phyloP scores from a whole-genome alignment of 2,797 vertebrate species.

The Onychomys arenicola region DNA sequence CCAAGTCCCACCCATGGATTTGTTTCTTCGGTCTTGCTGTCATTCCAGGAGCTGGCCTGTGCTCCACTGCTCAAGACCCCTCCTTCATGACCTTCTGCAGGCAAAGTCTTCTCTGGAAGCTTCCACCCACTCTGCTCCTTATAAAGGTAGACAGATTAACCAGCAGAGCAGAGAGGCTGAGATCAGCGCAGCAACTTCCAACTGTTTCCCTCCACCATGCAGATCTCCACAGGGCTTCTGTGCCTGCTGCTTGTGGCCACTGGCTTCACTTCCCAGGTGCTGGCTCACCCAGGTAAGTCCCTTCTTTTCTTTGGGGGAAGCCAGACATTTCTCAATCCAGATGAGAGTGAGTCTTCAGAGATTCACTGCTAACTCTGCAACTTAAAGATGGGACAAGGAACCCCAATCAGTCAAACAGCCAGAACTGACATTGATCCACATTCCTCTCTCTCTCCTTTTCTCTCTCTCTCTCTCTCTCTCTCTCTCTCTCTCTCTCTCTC shows the following conservation, averaged over 20 bases:
- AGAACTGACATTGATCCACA: neutral
- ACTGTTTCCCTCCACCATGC: slow-evolving; percentile 6
- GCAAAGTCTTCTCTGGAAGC: slow-evolving; percentile 24
- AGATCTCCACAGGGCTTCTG: neutral
- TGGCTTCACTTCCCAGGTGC: neutral
- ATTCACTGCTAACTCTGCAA: neutral
- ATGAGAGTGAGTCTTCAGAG: neutral
- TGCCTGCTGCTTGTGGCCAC: slow-evolving; percentile 5
- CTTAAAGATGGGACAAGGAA: neutral
- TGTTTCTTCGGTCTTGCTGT: neutral
- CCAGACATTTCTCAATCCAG: neutral
- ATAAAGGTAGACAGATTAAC: slow-evolving; percentile 28
- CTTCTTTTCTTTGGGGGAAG: neutral
- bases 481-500: no score
- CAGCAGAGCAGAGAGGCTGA: neutral
- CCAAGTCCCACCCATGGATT: neutral
- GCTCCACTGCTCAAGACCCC: neutral
- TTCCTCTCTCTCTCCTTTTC: no score
- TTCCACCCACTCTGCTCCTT: neutral
- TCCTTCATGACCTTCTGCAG: neutral
- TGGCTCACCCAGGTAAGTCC: slow-evolving; percentile 69
- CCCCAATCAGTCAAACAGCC: neutral
- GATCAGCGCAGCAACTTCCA: neutral
- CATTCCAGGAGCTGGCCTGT: neutral
- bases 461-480: no score